Base-by-base conservation (phyloP, 2,797 vertebrate species). In the Chromis chromis region DNA sequence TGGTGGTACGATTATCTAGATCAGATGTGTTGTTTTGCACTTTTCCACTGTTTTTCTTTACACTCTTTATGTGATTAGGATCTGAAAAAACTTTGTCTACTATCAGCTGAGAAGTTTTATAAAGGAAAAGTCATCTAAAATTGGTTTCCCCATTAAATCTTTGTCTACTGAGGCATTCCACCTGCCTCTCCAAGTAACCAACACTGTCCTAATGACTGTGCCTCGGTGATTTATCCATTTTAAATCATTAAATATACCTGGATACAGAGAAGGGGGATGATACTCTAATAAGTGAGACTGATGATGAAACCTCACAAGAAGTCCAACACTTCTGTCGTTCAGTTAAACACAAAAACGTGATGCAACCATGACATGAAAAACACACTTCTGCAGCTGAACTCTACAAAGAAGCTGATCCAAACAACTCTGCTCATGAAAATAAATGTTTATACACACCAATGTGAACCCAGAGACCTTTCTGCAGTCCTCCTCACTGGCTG, bases 371-470 rank as follows among this genome's bases (percentile, higher is more conserved):
- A 52, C 40, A 49, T 16, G 28, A 66, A n/a, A 42, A 67, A 58
- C 39, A 62, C 11, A 57, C 24, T 11, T 11, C 65, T 11, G 46
- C 25, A 14, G 24, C 16, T 57, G 10, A 59, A 65, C 44, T 60
- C 48, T 58, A 40, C 58, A 39, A 50, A 39, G 22, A 6, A n/a
- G 39, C 57, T 24, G 55, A 84, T 76, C 57, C n/a, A 81, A 85
- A 88, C 70, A 78, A 73, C 76, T 52, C 65, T 63, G 39, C 33
- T 72, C 42, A 14, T 44, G 53, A 79, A 88, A 76, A 79, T 65
- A 74, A 82, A 86, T 81, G 75, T 87, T 87, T 71, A 81, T 19
- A 61, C 59, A 46, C 68, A 65, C 46, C 48, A 60, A 54, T 4
- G 50, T 68, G 67, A 65, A 82, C 79, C 62, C 4, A 0, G 19